Conservation (phyloP, 2,113 vertebrate genomes). For the Catharus minimus region DNA sequence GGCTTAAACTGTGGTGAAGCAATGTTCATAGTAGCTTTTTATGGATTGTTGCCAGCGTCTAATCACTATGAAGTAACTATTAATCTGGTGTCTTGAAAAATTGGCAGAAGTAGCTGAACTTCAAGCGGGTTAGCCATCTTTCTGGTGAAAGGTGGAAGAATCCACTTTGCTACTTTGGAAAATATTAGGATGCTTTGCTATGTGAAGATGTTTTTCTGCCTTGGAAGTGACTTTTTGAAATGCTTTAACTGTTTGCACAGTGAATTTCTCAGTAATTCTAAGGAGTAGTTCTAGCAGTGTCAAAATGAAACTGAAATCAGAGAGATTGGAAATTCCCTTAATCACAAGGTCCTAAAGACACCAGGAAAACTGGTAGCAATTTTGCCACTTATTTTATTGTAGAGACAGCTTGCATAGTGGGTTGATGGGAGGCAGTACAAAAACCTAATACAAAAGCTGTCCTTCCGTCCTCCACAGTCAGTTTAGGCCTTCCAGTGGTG, state of each 20-base stretch:
- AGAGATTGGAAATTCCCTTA: background rate
- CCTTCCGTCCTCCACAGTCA: background rate
- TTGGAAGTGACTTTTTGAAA: background rate
- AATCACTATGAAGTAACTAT: background rate
- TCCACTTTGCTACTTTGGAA: background rate
- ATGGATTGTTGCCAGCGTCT: background rate
- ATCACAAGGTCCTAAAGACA: background rate
- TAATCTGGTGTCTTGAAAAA: background rate
- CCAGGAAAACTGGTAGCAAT: background rate
- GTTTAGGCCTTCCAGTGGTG: background rate
- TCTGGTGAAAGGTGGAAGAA: background rate
- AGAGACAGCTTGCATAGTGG: background rate
- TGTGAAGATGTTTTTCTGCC: background rate
- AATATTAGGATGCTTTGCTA: background rate
- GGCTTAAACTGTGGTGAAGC: background rate
- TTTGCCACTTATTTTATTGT: background rate
- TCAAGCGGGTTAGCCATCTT: background rate
- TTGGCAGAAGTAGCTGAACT: background rate
- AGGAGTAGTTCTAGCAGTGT: background rate
- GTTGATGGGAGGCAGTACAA: background rate
- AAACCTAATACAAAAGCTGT: background rate
- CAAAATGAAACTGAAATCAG: background rate
- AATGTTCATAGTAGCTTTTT: fast-evolving
- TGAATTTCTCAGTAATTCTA: background rate
- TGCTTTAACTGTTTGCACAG: background rate